Conservation (phyloP, 2,797 vertebrate genomes). For the Geotrypetes seraphini region DNA sequence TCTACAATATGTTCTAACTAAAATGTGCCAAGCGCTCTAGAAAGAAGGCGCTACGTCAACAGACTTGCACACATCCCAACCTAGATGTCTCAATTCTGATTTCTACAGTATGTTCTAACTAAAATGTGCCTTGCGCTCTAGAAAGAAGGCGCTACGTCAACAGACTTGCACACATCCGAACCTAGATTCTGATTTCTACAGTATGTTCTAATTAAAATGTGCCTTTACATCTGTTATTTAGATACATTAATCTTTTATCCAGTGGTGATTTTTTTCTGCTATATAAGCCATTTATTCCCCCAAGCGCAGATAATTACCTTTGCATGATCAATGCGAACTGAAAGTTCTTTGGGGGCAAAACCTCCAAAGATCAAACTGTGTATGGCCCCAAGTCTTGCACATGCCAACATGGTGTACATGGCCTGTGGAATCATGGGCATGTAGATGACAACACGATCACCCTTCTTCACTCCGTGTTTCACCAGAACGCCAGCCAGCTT, state of each 20-base stretch:
- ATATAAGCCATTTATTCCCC: neutral
- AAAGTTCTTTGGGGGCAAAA: slow-evolving; percentile 88
- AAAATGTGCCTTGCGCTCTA: too few species aligned
- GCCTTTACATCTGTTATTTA: too few species aligned
- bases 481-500: slow-evolving; percentile 81
- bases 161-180: too few species aligned
- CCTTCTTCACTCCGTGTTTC: slow-evolving; percentile 72
- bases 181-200: too few species aligned
- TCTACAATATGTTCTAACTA: too few species aligned
- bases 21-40: too few species aligned
- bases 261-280: neutral
- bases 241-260: neutral
- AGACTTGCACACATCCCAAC: too few species aligned
- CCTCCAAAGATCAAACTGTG: slow-evolving; percentile 97
- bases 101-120: too few species aligned
- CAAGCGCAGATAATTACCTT: slow-evolving; percentile 67
- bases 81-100: too few species aligned
- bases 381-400: slow-evolving; percentile 84
- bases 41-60: too few species aligned
- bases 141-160: too few species aligned
- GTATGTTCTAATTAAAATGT: too few species aligned
- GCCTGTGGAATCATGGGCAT: slow-evolving; percentile 98
- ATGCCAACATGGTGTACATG: slow-evolving; percentile 88
- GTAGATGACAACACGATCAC: slow-evolving; percentile 90
- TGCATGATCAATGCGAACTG: slow-evolving; percentile 80